These are phyloP conservation scores for Phalanger gymnotis DNA, from an alignment of 2,797 vertebrate genomes.

Conservation along the genomic window DNA sequence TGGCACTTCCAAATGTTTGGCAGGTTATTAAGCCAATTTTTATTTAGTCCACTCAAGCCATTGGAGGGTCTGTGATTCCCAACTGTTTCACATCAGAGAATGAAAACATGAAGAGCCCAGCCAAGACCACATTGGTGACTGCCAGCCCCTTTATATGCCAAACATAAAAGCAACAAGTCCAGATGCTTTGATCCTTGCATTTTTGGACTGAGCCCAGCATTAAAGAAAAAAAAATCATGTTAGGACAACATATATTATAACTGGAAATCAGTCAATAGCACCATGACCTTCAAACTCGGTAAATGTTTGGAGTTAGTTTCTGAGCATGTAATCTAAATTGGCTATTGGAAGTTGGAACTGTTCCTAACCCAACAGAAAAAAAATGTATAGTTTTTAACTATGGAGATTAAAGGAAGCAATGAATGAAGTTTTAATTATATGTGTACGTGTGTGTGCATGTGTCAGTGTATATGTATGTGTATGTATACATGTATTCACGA, in stretches of 20 bases:
- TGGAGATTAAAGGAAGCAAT: conserved; percentile 85
- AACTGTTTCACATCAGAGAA: conserved; percentile 92
- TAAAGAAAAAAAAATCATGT: conserved; percentile 84
- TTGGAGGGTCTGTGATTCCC: conserved; percentile 88
- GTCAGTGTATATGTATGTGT: neutral
- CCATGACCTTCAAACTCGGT: conserved; percentile 88
- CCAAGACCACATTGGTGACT: conserved; percentile 91
- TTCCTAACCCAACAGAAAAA: conserved; percentile 85
- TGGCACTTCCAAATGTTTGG: conserved; percentile 88
- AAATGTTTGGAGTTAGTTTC: conserved; percentile 88
- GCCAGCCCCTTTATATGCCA: conserved; percentile 90
- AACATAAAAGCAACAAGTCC: conserved; percentile 91
- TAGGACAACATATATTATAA: conserved; percentile 90
- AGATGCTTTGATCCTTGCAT: conserved; percentile 90
- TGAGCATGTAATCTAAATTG: conserved; percentile 88
- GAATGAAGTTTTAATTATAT: conserved; percentile 84
- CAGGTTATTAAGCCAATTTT: conserved; percentile 89
- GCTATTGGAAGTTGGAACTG: conserved; percentile 87
- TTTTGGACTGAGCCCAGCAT: conserved; percentile 88
- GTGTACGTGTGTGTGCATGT: conserved; percentile 38
- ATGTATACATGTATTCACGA: conserved; percentile 50
- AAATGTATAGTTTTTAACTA: conserved; percentile 81
- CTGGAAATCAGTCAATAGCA: conserved; percentile 91
- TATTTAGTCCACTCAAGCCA: conserved; percentile 89
- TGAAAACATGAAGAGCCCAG: conserved; percentile 87